phyloP scores from a whole-genome alignment of 1,140 invertebrate species.

The Cheumatopsyche charites region DNA sequence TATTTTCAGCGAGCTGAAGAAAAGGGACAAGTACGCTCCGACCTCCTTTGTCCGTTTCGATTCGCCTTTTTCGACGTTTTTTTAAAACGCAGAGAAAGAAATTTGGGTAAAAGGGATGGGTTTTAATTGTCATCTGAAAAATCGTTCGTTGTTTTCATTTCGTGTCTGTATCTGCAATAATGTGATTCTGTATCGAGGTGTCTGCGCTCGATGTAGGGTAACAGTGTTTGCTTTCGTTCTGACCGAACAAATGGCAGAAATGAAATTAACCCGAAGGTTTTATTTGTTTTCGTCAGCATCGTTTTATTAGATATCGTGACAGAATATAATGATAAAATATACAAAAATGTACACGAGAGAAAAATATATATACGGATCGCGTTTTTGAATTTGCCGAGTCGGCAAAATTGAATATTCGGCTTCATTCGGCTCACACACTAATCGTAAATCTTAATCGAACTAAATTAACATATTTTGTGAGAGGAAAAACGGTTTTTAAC shows the following conservation, averaged over 20 bases:
- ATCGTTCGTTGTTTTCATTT: no score
- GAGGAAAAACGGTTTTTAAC: slow-evolving; percentile 1
- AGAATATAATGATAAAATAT: slow-evolving; percentile 15
- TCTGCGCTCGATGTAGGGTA: no score
- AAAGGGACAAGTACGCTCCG: no score
- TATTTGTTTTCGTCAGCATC: slow-evolving; percentile 21
- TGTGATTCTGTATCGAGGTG: no score
- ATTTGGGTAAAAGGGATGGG: no score
- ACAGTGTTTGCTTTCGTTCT: not conserved
- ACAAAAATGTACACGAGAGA: not conserved
- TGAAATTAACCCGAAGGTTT: slow-evolving; percentile 14
- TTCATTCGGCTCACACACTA: not conserved
- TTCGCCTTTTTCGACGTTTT: no score
- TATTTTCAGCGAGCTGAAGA: no score
- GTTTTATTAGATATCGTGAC: slow-evolving; percentile 18
- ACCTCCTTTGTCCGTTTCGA: no score
- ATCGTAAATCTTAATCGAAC: slow-evolving; percentile 18
- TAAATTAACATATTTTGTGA: slow-evolving; percentile 24
- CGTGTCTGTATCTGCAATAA: no score
- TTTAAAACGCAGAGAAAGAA: no score
- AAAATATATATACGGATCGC: not conserved
- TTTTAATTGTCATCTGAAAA: no score
- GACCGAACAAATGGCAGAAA: slow-evolving; percentile 21
- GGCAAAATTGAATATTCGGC: not conserved
- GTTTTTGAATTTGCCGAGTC: not conserved